phyloP scores from a whole-genome alignment of 2,113 vertebrate genomes.

The Grantiella picta region DNA sequence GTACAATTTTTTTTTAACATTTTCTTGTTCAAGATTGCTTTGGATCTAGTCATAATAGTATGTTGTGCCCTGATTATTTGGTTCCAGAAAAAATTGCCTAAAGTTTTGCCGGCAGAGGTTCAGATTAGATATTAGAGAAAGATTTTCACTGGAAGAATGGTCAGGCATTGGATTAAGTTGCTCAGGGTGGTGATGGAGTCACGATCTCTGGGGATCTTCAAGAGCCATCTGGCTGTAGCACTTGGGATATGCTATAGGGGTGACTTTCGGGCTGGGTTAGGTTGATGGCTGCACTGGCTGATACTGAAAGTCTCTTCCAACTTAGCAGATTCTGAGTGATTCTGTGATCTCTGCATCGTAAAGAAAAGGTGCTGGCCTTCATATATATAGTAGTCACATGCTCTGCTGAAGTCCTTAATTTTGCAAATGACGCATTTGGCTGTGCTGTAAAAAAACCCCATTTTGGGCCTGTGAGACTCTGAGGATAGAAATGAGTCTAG shows the following conservation, averaged over 20 bases:
- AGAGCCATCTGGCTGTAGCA: neutral
- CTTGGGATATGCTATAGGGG: fast-evolving
- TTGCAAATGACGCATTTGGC: neutral
- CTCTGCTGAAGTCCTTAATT: neutral
- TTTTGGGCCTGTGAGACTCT: neutral
- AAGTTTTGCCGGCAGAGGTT: neutral
- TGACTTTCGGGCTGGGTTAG: neutral
- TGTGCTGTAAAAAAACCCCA: neutral
- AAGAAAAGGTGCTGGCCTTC: neutral
- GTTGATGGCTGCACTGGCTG: neutral
- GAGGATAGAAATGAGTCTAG: neutral
- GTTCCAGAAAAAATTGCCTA: neutral
- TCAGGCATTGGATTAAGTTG: neutral
- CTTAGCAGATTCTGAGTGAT: neutral
- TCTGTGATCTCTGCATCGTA: neutral
- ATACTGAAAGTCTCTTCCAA: neutral
- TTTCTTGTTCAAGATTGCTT: neutral
- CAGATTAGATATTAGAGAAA: neutral
- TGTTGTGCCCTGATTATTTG: neutral
- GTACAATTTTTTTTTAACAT: neutral
- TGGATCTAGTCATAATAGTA: neutral
- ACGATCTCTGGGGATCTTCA: too few species aligned
- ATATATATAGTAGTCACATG: neutral
- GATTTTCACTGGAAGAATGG: neutral
- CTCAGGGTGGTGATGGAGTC: neutral